phyloP scores from a whole-genome alignment of 2,888 invertebrate species.

The Rhogogaster chlorosoma region DNA sequence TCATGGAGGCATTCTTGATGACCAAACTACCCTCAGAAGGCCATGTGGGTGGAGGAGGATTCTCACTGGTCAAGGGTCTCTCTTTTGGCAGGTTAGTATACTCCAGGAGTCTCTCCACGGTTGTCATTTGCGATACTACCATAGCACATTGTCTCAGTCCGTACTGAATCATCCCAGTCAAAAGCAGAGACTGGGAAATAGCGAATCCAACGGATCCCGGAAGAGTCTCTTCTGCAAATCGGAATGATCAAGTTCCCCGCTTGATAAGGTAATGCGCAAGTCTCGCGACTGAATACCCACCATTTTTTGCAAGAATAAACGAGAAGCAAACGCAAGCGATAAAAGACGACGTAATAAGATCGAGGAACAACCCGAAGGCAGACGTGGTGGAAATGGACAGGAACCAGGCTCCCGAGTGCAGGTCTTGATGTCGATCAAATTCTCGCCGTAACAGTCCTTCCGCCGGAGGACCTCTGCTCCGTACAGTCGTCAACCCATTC shows the following conservation, averaged over 20 bases:
- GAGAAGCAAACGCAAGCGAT: conserved; percentile 83
- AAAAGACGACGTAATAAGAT: conserved; percentile 85
- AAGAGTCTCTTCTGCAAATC: not conserved
- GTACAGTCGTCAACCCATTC: conserved; percentile 92
- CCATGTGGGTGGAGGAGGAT: conserved; percentile 83
- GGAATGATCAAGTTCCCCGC: not conserved
- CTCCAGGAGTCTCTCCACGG: conserved; percentile 90
- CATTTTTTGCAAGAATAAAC: conserved; percentile 81
- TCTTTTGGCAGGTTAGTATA: conserved; percentile 89
- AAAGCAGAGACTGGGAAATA: conserved; percentile 84
- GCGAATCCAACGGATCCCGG: conserved; percentile 87
- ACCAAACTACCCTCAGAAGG: conserved; percentile 83
- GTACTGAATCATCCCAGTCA: conserved; percentile 90
- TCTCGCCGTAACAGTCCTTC: conserved; percentile 85
- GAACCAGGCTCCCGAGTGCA: conserved; percentile 86
- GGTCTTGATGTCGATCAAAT: conserved; percentile 86
- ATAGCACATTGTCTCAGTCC: conserved; percentile 89
- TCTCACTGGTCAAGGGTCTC: conserved; percentile 68
- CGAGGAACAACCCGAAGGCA: conserved; percentile 88
- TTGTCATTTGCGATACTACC: conserved; percentile 86
- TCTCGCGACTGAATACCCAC: too few relatives aligned
- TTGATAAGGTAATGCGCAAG: too few relatives aligned
- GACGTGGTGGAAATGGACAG: conserved; percentile 83
- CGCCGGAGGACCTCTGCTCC: conserved; percentile 85
- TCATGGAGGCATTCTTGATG: conserved; percentile 82